Conservation (phyloP, 2,113 vertebrate genomes). For the Colius striatus region DNA sequence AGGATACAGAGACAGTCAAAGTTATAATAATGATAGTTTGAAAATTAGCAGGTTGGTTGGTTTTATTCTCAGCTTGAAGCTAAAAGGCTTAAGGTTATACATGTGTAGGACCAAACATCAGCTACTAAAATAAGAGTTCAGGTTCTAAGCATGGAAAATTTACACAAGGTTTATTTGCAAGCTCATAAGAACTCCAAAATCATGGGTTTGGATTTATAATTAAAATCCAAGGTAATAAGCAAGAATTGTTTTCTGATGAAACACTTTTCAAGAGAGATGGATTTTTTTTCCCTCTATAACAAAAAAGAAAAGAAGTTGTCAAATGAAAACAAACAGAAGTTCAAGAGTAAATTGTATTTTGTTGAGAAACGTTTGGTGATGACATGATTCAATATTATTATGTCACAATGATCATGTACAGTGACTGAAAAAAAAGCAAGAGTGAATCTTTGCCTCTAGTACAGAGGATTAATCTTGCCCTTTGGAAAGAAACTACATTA, state of each 20-base stretch:
- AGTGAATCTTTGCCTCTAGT: not conserved
- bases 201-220: not conserved
- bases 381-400: not conserved
- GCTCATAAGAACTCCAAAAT: not conserved
- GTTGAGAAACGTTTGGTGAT: conserved; percentile 35
- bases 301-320: not conserved
- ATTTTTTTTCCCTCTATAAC: not conserved
- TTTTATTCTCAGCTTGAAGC: not conserved
- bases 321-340: not conserved
- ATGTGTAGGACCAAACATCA: not conserved
- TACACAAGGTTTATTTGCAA: not conserved
- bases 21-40: not conserved
- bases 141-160: not conserved
- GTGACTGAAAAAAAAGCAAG: not conserved
- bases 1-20: not conserved
- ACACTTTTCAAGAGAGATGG: not conserved
- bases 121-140: not conserved
- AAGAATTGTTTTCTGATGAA: not conserved
- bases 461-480: not conserved
- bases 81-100: not conserved
- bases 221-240: not conserved
- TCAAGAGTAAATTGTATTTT: not conserved
- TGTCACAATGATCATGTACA: not conserved
- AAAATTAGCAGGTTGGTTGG: not conserved
- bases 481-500: not conserved